Evolutionary conservation across 2,797 vertebrate species (phyloP).

Genomic region (Gymnopithys bicolor): DNA sequence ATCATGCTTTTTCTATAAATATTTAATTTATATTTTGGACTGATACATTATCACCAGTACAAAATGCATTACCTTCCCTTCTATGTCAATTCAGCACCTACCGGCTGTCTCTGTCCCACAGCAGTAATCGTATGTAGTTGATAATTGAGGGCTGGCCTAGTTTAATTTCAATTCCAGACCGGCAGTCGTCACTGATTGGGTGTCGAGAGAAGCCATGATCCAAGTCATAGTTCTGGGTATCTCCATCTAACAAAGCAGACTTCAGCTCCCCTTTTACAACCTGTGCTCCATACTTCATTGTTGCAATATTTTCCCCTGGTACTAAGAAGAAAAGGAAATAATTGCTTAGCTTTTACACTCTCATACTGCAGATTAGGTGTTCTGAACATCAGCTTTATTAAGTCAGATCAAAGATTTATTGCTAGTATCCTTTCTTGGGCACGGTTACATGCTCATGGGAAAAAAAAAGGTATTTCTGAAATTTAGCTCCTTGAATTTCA

Average conservation of each 20-base stretch:
- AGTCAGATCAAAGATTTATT: neutral
- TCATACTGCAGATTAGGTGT: neutral
- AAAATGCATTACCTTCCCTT: neutral
- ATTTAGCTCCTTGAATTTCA: neutral
- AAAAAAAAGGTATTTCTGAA: neutral
- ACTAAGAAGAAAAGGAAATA: conserved; percentile 76
- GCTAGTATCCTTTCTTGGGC: neutral
- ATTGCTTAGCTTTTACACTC: neutral
- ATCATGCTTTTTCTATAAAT: neutral
- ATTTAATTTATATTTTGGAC: neutral
- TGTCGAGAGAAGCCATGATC: conserved; percentile 98
- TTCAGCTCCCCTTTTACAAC: conserved; percentile 97
- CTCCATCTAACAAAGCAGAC: conserved; percentile 93
- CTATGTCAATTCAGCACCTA: conserved; percentile 58
- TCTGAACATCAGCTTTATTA: neutral
- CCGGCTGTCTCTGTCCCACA: conserved; percentile 98
- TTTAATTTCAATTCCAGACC: conserved; percentile 93
- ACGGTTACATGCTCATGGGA: neutral
- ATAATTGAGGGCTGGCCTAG: conserved; percentile 94
- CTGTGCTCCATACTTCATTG: conserved; percentile 96
- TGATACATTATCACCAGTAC: neutral
- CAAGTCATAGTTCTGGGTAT: conserved; percentile 98
- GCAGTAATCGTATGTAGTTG: conserved; percentile 92
- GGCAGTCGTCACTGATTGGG: conserved; percentile 94
- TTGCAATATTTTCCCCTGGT: conserved; percentile 97